Evolutionary conservation across 2,888 invertebrate species (phyloP).

Genomic region (Nephrocerus scutellatus): DNA sequence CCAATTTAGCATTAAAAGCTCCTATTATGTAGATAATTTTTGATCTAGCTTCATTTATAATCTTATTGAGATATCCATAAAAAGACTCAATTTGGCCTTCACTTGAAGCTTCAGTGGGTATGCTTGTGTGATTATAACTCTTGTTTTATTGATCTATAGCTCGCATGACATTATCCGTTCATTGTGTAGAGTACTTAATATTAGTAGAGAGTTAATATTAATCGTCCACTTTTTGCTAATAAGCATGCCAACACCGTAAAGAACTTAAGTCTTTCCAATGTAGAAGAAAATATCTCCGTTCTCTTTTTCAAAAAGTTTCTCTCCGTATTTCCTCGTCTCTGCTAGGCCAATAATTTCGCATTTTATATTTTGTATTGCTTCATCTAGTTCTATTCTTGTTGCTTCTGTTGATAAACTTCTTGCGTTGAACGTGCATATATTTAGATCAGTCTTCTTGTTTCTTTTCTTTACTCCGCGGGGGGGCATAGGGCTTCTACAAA

Average conservation of each 20-base stretch:
- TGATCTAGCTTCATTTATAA: slow-evolving; percentile 1
- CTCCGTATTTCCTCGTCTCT: slow-evolving; percentile 7
- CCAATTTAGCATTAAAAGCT: slow-evolving; percentile 1
- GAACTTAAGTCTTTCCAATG: slow-evolving; percentile 1
- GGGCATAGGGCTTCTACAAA: no score
- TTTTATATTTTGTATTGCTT: slow-evolving; percentile 3
- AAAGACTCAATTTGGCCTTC: neutral
- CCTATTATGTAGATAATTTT: slow-evolving; percentile 3
- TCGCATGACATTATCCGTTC: no score
- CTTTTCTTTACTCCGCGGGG: no score
- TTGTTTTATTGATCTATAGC: slow-evolving; percentile 1
- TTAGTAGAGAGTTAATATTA: slow-evolving; percentile 3
- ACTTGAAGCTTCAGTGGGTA: slow-evolving; percentile 4
- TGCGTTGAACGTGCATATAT: no score
- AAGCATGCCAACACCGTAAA: slow-evolving; percentile 4
- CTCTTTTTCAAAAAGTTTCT: slow-evolving; percentile 4
- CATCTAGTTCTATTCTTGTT: slow-evolving; percentile 2
- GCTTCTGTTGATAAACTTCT: slow-evolving; percentile 1
- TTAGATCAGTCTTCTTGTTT: slow-evolving; percentile 1
- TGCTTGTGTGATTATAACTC: neutral
- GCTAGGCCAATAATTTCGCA: slow-evolving; percentile 5
- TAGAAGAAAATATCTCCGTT: slow-evolving; percentile 5
- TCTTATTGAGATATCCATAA: neutral
- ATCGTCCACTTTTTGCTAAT: neutral
- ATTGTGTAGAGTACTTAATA: no score